Evolutionary conservation across 2,113 vertebrate species (phyloP).

Genomic region (Gambusia holbrooki): DNA sequence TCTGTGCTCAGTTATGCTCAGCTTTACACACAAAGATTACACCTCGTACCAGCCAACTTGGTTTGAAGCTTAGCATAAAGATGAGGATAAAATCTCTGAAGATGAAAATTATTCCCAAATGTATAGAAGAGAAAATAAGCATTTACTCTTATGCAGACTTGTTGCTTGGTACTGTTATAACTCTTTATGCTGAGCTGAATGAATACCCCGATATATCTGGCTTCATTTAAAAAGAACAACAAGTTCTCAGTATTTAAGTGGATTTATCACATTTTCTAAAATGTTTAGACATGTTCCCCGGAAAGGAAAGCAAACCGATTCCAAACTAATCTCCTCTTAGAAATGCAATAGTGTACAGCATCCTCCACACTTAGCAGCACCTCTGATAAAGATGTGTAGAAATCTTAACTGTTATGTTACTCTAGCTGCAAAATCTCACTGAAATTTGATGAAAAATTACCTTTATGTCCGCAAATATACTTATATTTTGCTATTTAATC

Average conservation of each 20-base stretch:
- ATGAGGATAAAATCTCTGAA: neutral
- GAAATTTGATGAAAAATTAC: neutral
- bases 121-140: neutral
- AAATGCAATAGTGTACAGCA: neutral
- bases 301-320: conserved; percentile 11
- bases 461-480: neutral
- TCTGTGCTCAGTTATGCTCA: neutral
- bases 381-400: neutral
- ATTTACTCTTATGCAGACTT: neutral
- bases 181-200: conserved; percentile 14
- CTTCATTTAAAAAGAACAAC: neutral
- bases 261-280: conserved; percentile 24
- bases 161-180: neutral
- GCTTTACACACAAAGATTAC: neutral
- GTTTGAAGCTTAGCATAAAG: conserved; percentile 16
- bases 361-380: neutral
- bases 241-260: too few species aligned
- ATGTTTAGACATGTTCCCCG: conserved; percentile 5
- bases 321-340: conserved; percentile 31
- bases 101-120: neutral
- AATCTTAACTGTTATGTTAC: neutral
- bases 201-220: neutral
- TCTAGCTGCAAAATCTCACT: neutral
- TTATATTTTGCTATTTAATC: too few species aligned
- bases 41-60: neutral